Evolutionary conservation across 2,797 vertebrate genomes (phyloP), one percentile per base, ranked within the genome.

Genomic region (Sebastes aleutianus): DNA sequence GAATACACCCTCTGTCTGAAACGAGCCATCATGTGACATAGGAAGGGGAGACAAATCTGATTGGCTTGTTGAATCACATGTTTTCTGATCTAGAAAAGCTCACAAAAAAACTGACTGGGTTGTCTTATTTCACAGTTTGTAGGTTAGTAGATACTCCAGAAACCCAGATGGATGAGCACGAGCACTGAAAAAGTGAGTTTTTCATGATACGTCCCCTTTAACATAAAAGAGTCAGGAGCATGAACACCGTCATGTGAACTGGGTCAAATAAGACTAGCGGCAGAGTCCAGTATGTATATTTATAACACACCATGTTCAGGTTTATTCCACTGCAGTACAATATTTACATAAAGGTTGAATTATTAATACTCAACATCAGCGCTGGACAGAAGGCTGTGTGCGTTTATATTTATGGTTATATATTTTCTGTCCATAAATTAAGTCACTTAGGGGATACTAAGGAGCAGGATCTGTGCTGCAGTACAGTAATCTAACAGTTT

Each of bases 271-370:
- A 20, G 63, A 29, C 58, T 26, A 47, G 6, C 43, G 16, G 43
- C 43, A 31, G 27, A 68, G 36, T 62, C 27, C 70, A 27, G 24
- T 22, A 27, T 61, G 26, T 31, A 76, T 61, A 76, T 82, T 86
- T 68, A 59, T 68, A 73, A 66, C 22, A 76, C 34, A 13, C 1
- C 12, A 57, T 27, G 43, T 54, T 66, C 54, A 78, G 56, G 54
- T 78, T 24, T 62, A 13, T 57, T 64, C 24, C 31, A 43, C 75
- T 65, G 58, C 24, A 20, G 66, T 89, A 6, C 87, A 89, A 90
- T 86, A 93, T 91, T 93, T 69, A 91, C 34, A 80, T 26, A 32
- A 24, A 59, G 34, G 27, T 1, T 88, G 39, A 89, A 89, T 92
- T 82, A 88, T 83, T 82, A 59, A 88, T 74, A 50, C 36, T 82